Evolutionary conservation across 2,888 invertebrate genomes (phyloP).

Genomic region (Elysia crispata): DNA sequence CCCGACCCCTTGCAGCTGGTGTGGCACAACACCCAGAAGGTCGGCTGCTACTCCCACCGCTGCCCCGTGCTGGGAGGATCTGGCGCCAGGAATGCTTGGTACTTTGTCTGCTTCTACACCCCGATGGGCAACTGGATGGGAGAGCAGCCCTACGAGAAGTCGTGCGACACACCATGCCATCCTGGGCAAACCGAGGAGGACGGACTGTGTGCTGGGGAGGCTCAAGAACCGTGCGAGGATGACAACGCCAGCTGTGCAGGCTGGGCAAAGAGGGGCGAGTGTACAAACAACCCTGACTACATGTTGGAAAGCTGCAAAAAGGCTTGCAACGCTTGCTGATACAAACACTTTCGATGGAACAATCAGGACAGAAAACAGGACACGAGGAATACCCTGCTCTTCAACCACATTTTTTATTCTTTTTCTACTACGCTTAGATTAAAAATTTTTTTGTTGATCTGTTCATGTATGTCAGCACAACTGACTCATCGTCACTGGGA

Average conservation of each 20-base stretch:
- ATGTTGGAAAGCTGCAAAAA: constrained; percentile 25
- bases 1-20: constrained; percentile 52
- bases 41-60: constrained; percentile 42
- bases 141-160: constrained; percentile 44
- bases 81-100: constrained; percentile 47
- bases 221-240: background rate
- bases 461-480: too few relatives aligned
- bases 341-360: too few relatives aligned
- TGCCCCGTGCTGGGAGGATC: constrained; percentile 30
- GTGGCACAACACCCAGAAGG: constrained; percentile 42
- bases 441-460: too few relatives aligned
- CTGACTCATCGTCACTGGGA: too few relatives aligned
- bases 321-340: too few relatives aligned
- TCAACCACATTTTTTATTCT: too few relatives aligned
- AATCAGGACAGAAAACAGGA: too few relatives aligned
- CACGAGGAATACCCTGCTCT: too few relatives aligned
- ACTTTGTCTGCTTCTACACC: constrained; percentile 51
- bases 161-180: constrained; percentile 25
- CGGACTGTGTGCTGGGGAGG: constrained; percentile 50
- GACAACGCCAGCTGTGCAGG: background rate
- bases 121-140: constrained; percentile 53
- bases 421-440: too few relatives aligned
- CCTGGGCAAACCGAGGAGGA: constrained; percentile 46
- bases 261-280: constrained; percentile 19
- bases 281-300: background rate